These are phyloP conservation scores for Rhinolophus ferrumequinum DNA, from an alignment of 2,113 vertebrate species.

Conservation along the genomic window DNA sequence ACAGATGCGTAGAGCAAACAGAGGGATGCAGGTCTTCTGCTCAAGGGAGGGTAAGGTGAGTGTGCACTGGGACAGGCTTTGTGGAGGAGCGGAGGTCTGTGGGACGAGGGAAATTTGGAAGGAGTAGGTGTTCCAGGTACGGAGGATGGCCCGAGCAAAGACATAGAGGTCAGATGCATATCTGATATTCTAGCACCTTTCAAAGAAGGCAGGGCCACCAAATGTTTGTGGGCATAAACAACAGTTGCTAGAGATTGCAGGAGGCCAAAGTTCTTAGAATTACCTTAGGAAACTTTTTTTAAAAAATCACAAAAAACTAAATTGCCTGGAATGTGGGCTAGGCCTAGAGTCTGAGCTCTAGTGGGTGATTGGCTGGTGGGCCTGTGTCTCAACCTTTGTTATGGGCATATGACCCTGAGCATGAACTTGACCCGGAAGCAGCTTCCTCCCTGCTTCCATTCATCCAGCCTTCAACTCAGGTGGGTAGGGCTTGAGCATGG, in stretches of 20 bases:
- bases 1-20: neutral
- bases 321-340: neutral
- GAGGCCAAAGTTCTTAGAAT: conserved; percentile 31
- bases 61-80: neutral
- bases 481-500: neutral
- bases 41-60: neutral
- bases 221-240: neutral
- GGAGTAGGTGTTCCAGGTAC: neutral
- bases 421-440: neutral
- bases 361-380: neutral
- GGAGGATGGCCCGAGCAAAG: neutral
- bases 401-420: neutral
- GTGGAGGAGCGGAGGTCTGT: too few species aligned
- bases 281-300: neutral
- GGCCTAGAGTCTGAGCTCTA: neutral
- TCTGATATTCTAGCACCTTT: neutral
- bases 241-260: neutral
- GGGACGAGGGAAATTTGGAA: neutral
- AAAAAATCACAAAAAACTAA: neutral
- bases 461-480: neutral
- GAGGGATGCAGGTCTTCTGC: neutral
- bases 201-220: neutral
- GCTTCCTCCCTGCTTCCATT: neutral
- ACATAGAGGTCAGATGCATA: neutral
- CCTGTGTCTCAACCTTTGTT: neutral